These are phyloP conservation scores for Phortica variegata DNA, from an alignment of 1,140 invertebrate genomes.

Conservation along the genomic window DNA sequence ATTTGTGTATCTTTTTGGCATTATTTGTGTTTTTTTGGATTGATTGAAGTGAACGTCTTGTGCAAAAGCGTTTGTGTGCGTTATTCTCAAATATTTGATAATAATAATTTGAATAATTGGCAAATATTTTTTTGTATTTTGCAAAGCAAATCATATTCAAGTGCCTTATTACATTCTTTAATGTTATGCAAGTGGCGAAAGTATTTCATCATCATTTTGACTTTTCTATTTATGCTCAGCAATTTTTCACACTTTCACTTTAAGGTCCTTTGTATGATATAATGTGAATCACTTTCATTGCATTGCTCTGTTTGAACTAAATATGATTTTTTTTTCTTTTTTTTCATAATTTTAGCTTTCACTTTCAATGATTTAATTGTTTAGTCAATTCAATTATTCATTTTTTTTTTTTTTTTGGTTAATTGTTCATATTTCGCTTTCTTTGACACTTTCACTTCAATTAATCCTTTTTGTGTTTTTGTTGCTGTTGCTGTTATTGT, in stretches of 20 bases:
- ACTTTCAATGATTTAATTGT: constrained; percentile 36
- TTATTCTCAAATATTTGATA: no score
- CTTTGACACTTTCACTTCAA: constrained; percentile 1
- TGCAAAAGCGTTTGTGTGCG: constrained; percentile 12
- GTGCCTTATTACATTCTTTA: background rate
- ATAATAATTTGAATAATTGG: no score
- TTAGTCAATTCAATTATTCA: constrained; percentile 14
- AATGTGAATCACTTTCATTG: constrained; percentile 12
- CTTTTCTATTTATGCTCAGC: background rate
- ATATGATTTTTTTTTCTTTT: background rate
- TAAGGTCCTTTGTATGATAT: background rate
- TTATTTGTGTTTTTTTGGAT: no score
- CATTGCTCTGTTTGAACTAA: constrained; percentile 10
- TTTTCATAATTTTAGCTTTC: constrained; percentile 22
- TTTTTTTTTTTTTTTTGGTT: constrained; percentile 11
- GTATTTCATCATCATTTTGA: background rate
- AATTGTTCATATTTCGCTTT: constrained; percentile 2
- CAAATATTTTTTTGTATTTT: no score
- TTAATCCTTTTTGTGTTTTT: constrained; percentile 30
- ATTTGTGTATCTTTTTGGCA: no score
- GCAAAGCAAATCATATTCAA: no score
- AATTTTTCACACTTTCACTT: constrained; percentile 34
- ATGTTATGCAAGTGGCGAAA: background rate
- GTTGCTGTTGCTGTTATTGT: constrained; percentile 2
- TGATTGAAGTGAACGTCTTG: no score